Conservation (phyloP, 2,113 vertebrate species). For the Chaetura pelagica region DNA sequence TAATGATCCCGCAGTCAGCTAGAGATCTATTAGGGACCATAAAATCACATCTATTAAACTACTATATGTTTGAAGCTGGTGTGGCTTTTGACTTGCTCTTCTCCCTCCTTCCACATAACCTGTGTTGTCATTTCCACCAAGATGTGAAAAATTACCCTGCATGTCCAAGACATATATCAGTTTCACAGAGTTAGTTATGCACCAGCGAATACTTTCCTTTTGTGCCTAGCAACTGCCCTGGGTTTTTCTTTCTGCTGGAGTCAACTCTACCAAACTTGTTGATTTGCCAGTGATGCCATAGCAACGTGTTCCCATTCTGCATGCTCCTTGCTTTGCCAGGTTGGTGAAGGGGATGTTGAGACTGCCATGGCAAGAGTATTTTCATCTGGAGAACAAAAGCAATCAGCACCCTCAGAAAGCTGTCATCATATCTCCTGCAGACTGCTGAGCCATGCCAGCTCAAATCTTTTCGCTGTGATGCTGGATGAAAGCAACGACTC, state of each 20-base stretch:
- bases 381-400: conserved; percentile 68
- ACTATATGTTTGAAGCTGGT: background rate
- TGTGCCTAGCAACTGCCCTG: background rate
- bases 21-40: background rate
- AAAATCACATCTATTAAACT: background rate
- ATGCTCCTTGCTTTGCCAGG: conserved; percentile 4
- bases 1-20: background rate
- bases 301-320: background rate
- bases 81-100: background rate
- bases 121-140: background rate
- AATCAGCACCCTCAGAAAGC: conserved; percentile 50
- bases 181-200: background rate
- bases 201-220: background rate
- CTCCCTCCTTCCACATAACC: background rate
- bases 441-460: conserved; percentile 51
- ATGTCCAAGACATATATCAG: background rate
- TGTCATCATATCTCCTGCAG: conserved; percentile 42
- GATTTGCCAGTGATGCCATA: background rate
- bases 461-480: conserved; percentile 11
- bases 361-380: conserved; percentile 41
- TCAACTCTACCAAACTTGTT: background rate
- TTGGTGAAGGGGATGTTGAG: conserved; percentile 49
- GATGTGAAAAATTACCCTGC: background rate
- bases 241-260: background rate
- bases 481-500: conserved; percentile 40